phyloP scores from a whole-genome alignment of 2,797 vertebrate genomes.

The Gephyroberyx darwinii region DNA sequence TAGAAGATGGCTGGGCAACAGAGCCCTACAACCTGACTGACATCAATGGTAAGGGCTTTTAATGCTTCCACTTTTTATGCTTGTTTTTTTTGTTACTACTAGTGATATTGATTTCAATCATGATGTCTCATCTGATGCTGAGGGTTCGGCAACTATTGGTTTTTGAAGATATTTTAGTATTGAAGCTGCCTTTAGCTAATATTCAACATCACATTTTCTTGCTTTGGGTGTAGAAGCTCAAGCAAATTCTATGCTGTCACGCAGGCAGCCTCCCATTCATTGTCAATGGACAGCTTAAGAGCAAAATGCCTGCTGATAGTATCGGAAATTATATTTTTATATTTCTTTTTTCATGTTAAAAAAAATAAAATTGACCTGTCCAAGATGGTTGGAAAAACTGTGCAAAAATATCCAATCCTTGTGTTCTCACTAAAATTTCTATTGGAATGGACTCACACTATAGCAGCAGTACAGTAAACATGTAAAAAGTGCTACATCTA shows the following conservation, averaged over 20 bases:
- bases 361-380: no score
- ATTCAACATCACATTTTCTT: no score
- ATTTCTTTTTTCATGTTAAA: no score
- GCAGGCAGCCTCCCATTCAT: no score
- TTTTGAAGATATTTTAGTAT: neutral
- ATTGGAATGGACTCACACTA: neutral
- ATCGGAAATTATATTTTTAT: no score
- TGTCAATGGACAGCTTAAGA: no score
- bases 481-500: neutral
- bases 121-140: neutral
- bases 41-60: conserved; percentile 73
- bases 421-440: neutral
- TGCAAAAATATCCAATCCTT: no score
- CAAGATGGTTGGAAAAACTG: no score
- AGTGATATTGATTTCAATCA: neutral
- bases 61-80: neutral
- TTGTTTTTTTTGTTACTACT: neutral
- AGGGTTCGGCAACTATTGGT: neutral
- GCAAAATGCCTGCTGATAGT: no score
- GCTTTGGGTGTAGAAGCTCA: no score
- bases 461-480: neutral
- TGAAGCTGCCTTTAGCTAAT: no score
- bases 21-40: conserved; percentile 85
- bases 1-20: conserved; percentile 82
- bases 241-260: no score